Percentiles rank a stretch among this genome's conserved stretches.
Conservation (phyloP, 2,113 vertebrate genomes). For the Aspiorhynchus laticeps region DNA sequence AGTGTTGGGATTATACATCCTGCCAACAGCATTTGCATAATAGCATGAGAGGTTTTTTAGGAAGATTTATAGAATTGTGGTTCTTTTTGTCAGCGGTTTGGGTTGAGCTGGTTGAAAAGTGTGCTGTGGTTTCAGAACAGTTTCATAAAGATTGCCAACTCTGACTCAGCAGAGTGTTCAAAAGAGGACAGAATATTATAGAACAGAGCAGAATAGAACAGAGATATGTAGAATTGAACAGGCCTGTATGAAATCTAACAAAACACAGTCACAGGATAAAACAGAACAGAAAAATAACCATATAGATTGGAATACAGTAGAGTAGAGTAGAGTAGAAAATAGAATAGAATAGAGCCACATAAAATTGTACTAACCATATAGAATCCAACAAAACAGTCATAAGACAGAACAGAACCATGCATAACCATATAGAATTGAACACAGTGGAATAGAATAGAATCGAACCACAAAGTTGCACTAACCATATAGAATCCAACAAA, state of each 20-base stretch:
- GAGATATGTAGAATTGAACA: neutral
- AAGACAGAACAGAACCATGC: no score
- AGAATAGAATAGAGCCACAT: neutral
- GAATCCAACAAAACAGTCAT: neutral
- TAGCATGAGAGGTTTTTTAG: conserved; percentile 40
- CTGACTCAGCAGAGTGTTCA: neutral
- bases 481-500: no score
- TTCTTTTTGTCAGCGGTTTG: conserved; percentile 33
- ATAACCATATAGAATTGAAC: neutral
- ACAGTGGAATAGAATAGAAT: neutral
- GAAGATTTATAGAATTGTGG: conserved; percentile 36
- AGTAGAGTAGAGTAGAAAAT: neutral
- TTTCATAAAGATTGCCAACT: conserved; percentile 8
- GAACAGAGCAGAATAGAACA: neutral
- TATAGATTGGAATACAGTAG: neutral
- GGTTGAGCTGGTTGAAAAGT: conserved; percentile 23
- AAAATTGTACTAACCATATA: neutral
- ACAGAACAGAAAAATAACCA: neutral
- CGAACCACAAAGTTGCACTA: neutral
- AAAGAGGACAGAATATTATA: neutral
- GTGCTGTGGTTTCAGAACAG: conserved; percentile 8
- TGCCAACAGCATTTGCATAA: conserved; percentile 55
- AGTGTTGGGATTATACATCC: conserved; percentile 47
- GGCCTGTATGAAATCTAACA: neutral
- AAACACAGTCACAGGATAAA: neutral